Evolutionary conservation across 2,113 vertebrate genomes (phyloP), one percentile per base, ranked within the genome.

Genomic region (Gymnobelideus leadbeateri): DNA sequence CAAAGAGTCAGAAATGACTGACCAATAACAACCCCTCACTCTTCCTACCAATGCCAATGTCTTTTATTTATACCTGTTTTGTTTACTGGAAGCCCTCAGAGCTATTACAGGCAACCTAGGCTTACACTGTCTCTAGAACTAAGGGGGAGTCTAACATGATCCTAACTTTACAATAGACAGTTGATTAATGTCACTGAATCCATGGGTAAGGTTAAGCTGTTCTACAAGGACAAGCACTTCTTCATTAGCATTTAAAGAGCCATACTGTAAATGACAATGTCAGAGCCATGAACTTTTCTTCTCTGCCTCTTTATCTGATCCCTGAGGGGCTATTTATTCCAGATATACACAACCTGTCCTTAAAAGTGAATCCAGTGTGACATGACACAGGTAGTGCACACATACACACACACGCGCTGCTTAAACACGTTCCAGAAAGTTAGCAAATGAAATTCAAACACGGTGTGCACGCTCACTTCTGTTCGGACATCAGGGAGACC

Each of bases 371-470:
- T 98, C 98, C 98, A 99, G 98, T 98, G 98, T 98, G 99, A 99
- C 98, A 98, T 90, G 98, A 98, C 98, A 98, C 98, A 98, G 98
- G 98, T 98, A 98, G 98, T 98, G 94, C 97, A 98, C 98, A 96
- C 68, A 43, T 37, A 77, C 2, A n/a, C 16, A 19, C 68, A 43
- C 2, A 8, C n/a, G 7, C 68, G 23, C 92, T 99, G 98, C 99
- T 99, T 98, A 99, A 98, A 98, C 98, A 98, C 98, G 98, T 98
- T 99, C 98, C 98, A 99, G 98, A 99, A 98, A 99, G 98, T 98
- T 98, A 99, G 98, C 97, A 98, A 98, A 98, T 98, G 98, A 98
- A 98, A 98, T 98, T 98, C 98, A 97, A 98, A 98, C 98, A 98
- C 98, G 97, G 97, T 96, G 97, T 97, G 43, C 19, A 96, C 93